Conservation (phyloP, 2,113 vertebrate genomes). For the Phylloscopus trochilus region DNA sequence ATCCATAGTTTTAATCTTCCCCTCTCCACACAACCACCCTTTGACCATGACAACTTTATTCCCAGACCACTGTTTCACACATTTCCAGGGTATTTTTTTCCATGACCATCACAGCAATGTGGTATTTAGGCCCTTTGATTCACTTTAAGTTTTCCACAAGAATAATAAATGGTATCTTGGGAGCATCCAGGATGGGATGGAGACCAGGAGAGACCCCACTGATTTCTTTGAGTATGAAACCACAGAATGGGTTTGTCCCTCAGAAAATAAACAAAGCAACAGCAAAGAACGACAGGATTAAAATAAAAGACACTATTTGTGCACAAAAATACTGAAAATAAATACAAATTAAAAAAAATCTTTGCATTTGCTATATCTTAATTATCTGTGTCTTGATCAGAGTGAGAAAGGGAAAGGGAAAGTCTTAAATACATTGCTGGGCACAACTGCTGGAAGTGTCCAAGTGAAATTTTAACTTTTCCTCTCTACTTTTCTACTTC, state of each 20-base stretch:
- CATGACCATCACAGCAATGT: neutral
- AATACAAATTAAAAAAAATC: neutral
- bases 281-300: neutral
- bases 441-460: neutral
- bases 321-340: neutral
- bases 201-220: neutral
- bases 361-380: neutral
- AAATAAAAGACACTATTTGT: neutral
- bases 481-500: neutral
- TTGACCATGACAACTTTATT: neutral
- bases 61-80: accelerated
- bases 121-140: neutral
- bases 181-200: neutral
- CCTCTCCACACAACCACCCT: neutral
- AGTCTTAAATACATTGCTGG: accelerated
- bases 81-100: neutral
- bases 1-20: neutral
- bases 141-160: neutral
- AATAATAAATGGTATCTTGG: neutral
- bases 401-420: neutral
- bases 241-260: neutral
- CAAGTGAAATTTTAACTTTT: neutral
- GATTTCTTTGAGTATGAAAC: neutral
- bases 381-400: neutral
- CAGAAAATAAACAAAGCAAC: neutral